phyloP scores from a whole-genome alignment of 2,888 invertebrate genomes.

The Eristalinus aeneus region DNA sequence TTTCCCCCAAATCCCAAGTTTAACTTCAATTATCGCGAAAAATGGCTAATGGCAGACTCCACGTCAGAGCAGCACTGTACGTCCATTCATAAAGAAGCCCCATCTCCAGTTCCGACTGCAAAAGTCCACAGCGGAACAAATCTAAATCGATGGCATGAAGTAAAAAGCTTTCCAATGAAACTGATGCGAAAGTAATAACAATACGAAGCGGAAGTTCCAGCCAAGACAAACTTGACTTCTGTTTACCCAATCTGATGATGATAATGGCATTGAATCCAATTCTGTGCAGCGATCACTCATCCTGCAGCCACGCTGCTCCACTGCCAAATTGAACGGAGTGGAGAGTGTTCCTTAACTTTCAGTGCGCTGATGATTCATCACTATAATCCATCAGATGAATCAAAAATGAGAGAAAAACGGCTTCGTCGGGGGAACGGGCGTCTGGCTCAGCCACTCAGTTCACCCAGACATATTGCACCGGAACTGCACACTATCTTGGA shows the following conservation, averaged over 20 bases:
- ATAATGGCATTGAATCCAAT: conserved; percentile 61
- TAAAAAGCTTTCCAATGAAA: conserved; percentile 2
- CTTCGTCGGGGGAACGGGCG: too few species aligned
- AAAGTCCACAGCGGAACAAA: background rate
- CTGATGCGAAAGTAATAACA: conserved; percentile 37
- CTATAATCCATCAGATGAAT: conserved; percentile 69
- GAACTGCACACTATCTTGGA: conserved; percentile 37
- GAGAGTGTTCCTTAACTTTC: conserved; percentile 49
- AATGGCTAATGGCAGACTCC: too few species aligned
- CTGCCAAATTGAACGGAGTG: conserved; percentile 12
- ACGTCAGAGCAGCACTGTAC: background rate
- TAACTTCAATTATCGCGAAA: too few species aligned
- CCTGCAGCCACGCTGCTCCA: background rate
- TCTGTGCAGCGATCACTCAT: conserved; percentile 52
- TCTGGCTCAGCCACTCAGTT: conserved; percentile 5
- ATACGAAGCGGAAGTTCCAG: conserved; percentile 8
- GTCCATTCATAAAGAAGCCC: background rate
- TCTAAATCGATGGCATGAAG: background rate
- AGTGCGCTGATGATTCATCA: conserved; percentile 69
- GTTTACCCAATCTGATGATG: conserved; percentile 61
- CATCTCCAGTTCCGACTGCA: background rate
- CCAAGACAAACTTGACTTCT: conserved; percentile 33
- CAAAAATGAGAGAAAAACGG: too few species aligned
- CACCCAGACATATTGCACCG: conserved; percentile 52
- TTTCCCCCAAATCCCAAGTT: too few species aligned